These are phyloP conservation scores for Pomacea canaliculata DNA, from an alignment of 2,888 invertebrate genomes.

Conservation along the genomic window DNA sequence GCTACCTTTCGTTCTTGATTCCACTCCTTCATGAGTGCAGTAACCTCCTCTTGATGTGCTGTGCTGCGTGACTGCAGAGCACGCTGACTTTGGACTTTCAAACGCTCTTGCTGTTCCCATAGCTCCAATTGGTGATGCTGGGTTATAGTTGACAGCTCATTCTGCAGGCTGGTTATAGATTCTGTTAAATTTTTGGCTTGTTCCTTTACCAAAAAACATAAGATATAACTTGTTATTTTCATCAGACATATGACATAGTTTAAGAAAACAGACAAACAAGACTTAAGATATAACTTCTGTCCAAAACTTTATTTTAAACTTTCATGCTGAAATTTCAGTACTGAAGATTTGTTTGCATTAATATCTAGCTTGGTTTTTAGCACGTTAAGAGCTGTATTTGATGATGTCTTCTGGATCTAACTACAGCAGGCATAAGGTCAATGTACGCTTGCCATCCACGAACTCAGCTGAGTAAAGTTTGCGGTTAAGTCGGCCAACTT, in stretches of 20 bases:
- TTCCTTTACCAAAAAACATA: conserved; percentile 35
- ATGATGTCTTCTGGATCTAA: too few species aligned
- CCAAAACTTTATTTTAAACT: too few species aligned
- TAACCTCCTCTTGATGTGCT: conserved; percentile 52
- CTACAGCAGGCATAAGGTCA: too few species aligned
- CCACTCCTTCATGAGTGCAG: conserved; percentile 54
- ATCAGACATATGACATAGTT: too few species aligned
- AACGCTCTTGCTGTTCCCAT: conserved; percentile 44
- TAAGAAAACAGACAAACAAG: too few species aligned
- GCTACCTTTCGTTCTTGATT: conserved; percentile 56
- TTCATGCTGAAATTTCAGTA: neutral
- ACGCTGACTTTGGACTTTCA: conserved; percentile 39
- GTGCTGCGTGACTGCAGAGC: conserved; percentile 40
- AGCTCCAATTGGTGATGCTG: conserved; percentile 52
- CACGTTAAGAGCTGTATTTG: too few species aligned
- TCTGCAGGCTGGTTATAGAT: conserved; percentile 41
- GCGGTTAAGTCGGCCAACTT: too few species aligned
- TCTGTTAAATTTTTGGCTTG: conserved; percentile 44
- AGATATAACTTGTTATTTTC: neutral
- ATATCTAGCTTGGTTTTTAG: too few species aligned
- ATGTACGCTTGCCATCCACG: too few species aligned
- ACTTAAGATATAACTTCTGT: too few species aligned
- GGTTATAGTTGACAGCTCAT: conserved; percentile 44
- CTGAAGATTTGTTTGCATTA: neutral
- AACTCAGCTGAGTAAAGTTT: too few species aligned